phyloP scores from a whole-genome alignment of 2,113 vertebrate species.

The Toxostoma redivivum region DNA sequence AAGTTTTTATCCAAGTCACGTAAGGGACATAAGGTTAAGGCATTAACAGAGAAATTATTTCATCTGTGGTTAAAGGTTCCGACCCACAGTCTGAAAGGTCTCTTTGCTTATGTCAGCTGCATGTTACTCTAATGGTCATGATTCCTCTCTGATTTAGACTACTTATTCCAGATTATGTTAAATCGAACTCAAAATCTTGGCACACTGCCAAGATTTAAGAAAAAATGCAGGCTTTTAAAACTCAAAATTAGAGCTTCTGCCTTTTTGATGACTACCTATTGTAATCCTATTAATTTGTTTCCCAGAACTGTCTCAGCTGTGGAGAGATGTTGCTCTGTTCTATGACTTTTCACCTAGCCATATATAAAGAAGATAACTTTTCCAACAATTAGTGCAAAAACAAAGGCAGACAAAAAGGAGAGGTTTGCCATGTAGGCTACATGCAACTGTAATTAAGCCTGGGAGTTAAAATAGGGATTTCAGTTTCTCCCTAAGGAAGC shows the following conservation, averaged over 20 bases:
- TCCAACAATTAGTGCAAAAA: background rate
- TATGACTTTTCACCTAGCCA: background rate
- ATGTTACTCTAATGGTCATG: background rate
- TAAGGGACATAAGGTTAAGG: background rate
- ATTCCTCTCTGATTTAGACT: background rate
- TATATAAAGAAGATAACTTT: background rate
- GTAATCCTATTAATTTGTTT: background rate
- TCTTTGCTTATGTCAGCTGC: background rate
- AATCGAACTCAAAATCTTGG: background rate
- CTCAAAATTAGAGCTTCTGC: background rate
- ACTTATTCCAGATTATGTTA: background rate
- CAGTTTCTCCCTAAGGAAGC: background rate
- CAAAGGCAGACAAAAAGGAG: background rate
- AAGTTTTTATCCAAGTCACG: background rate
- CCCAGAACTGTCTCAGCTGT: background rate
- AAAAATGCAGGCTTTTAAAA: background rate
- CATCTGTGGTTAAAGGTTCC: background rate
- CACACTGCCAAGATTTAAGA: background rate
- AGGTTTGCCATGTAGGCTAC: background rate
- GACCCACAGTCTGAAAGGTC: background rate
- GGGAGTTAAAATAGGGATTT: background rate
- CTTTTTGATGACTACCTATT: background rate
- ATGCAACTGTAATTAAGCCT: constrained; percentile 12
- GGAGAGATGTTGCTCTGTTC: background rate
- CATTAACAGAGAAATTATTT: background rate